Evolutionary conservation across 2,797 vertebrate genomes (phyloP).

Genomic region (Enteromius paludinosus): DNA sequence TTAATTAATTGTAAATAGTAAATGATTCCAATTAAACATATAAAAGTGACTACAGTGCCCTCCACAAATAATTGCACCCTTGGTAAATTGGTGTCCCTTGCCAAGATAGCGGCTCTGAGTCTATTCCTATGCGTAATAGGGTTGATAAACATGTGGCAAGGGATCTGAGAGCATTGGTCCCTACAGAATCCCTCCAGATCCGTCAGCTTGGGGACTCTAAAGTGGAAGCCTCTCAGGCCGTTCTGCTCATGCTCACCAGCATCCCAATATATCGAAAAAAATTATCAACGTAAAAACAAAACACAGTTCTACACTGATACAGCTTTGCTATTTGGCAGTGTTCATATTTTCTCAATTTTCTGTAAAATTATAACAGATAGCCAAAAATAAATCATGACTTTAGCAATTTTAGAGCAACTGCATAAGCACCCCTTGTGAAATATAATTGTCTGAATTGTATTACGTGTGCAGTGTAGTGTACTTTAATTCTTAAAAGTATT

Average conservation of each 20-base stretch:
- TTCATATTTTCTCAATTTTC: not conserved
- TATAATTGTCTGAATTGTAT: not conserved
- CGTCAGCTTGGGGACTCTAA: not conserved
- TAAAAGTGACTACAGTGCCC: not conserved
- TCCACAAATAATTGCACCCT: not conserved
- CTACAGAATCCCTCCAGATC: not conserved
- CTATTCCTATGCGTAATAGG: constrained; percentile 3
- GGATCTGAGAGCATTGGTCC: not conserved
- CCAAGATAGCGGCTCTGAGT: not conserved
- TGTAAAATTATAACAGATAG: not conserved
- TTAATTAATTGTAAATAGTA: too few species aligned
- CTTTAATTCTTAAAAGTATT: not conserved
- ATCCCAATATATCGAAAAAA: not conserved
- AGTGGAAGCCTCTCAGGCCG: not conserved
- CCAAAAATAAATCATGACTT: not conserved
- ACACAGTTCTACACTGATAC: not conserved
- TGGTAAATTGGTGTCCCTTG: not conserved
- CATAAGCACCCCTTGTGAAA: not conserved
- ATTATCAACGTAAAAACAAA: not conserved
- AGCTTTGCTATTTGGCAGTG: not conserved
- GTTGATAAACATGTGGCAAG: not conserved
- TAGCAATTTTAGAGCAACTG: constrained; percentile 36
- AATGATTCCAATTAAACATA: not conserved
- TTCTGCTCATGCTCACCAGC: not conserved
- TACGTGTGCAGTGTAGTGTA: not conserved